Conservation (phyloP, 2,113 vertebrate genomes). For the Aplodontia rufa region DNA sequence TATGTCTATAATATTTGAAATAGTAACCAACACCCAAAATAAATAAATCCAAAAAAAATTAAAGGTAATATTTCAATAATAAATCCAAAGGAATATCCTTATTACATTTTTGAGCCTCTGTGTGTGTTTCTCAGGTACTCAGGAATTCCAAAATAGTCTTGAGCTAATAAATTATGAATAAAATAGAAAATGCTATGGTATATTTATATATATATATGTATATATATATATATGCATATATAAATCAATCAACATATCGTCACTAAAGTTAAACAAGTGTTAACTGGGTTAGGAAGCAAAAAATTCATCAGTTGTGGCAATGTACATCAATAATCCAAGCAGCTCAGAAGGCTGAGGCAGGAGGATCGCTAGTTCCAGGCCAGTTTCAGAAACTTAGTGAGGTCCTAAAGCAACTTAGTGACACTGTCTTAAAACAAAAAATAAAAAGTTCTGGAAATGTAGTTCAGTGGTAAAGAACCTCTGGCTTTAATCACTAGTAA, state of each 20-base stretch:
- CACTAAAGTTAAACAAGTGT: background rate
- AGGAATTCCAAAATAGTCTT: conserved; percentile 16
- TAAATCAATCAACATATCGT: background rate
- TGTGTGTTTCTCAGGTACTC: background rate
- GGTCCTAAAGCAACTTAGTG: too few relatives aligned
- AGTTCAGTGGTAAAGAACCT: too few relatives aligned
- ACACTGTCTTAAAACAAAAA: too few relatives aligned
- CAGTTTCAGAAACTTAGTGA: too few relatives aligned
- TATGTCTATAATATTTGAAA: background rate
- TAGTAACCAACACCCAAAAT: background rate
- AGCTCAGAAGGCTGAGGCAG: too few relatives aligned
- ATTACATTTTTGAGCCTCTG: background rate
- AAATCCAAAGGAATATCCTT: background rate
- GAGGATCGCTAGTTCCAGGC: too few relatives aligned
- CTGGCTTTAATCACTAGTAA: too few relatives aligned
- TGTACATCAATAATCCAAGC: too few relatives aligned
- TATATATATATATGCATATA: too few relatives aligned
- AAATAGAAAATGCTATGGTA: conserved; percentile 10
- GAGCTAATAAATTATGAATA: background rate
- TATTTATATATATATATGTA: too few relatives aligned
- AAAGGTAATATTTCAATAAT: background rate
- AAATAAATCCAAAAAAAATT: background rate
- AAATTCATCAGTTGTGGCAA: background rate
- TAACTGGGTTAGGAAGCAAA: background rate
- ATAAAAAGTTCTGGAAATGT: too few relatives aligned